phyloP scores from a whole-genome alignment of 2,797 vertebrate species.

The Chrysocyon brachyurus region DNA sequence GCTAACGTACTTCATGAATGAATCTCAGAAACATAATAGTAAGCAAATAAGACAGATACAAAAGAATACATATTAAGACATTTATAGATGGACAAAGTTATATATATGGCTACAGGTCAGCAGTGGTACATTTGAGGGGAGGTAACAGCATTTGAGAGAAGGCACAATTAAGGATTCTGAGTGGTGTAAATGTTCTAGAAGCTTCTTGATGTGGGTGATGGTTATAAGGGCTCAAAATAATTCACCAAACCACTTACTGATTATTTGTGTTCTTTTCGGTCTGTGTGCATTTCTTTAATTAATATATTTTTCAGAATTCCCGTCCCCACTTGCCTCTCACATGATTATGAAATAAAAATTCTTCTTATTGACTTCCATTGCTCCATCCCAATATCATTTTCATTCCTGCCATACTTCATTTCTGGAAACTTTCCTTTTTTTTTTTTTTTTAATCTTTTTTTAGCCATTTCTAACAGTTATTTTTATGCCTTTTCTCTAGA shows the following conservation, averaged over 20 bases:
- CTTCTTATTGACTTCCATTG: not conserved
- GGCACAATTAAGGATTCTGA: not conserved
- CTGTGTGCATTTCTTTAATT: not conserved
- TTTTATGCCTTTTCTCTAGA: not conserved
- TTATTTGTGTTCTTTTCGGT: not conserved
- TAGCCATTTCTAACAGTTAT: not conserved
- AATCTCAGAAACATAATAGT: not conserved
- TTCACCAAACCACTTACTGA: not conserved
- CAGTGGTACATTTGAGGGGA: not conserved
- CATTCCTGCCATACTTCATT: not conserved
- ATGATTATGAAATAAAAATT: not conserved
- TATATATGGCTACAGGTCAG: not conserved
- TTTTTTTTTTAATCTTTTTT: not conserved
- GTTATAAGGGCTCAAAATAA: not conserved
- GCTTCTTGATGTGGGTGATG: not conserved
- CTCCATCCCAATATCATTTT: not conserved
- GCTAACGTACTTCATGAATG: not conserved
- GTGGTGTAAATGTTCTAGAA: not conserved
- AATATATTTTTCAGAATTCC: not conserved
- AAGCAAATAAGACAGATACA: not conserved
- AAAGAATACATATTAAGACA: not conserved
- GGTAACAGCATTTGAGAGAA: not conserved
- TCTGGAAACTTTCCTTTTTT: not conserved
- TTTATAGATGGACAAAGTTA: not conserved
- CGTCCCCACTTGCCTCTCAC: not conserved